Evolutionary conservation across 1,140 invertebrate genomes (phyloP).

Genomic region (Sesamia nonagrioides): DNA sequence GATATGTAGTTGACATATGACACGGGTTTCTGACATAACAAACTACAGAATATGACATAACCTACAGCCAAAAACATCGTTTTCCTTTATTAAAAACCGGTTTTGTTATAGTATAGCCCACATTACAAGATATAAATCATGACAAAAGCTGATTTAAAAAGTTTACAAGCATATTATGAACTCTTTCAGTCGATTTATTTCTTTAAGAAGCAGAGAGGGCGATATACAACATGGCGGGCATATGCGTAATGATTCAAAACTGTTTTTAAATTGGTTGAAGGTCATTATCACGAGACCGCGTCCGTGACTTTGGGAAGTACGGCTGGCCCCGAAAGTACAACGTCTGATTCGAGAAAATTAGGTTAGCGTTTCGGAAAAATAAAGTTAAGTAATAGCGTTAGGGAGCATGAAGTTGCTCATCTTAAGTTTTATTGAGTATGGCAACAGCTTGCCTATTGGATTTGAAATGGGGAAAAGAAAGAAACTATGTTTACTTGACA

Average conservation of each 20-base stretch:
- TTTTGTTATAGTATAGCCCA: background rate
- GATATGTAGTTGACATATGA: constrained; percentile 27
- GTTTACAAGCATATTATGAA: too few relatives aligned
- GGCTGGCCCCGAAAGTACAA: background rate
- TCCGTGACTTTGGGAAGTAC: constrained; percentile 12
- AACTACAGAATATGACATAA: background rate
- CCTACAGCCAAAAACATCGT: too few relatives aligned
- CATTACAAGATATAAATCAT: too few relatives aligned
- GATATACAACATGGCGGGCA: background rate
- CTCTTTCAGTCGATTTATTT: too few relatives aligned
- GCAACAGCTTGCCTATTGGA: too few relatives aligned
- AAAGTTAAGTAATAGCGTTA: background rate
- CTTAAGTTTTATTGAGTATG: too few relatives aligned
- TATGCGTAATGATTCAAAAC: constrained; percentile 11
- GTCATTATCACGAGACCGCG: constrained; percentile 11
- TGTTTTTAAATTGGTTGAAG: constrained; percentile 3
- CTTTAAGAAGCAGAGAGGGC: background rate
- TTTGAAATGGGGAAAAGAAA: too few relatives aligned
- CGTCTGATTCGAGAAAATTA: background rate
- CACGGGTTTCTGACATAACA: background rate
- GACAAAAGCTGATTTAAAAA: too few relatives aligned
- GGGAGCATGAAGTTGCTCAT: background rate
- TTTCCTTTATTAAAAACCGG: background rate
- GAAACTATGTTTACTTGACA: too few relatives aligned
- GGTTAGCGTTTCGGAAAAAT: background rate